These are phyloP conservation scores for Limulus polyphemus DNA, from an alignment of 2,888 invertebrate species.

Conservation along the genomic window DNA sequence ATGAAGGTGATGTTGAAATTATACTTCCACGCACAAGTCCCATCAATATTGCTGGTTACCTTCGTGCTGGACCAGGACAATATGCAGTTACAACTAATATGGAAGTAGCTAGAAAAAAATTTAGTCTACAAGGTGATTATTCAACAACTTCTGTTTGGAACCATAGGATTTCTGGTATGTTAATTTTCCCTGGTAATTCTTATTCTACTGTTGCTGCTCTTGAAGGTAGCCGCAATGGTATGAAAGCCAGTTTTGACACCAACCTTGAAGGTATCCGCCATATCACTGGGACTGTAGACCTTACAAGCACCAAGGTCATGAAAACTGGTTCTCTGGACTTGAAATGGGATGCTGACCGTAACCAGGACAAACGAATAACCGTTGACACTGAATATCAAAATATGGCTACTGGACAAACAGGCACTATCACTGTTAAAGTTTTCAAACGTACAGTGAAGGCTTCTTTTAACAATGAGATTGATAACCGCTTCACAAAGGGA, in stretches of 20 bases:
- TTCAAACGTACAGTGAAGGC: slow-evolving; percentile 9
- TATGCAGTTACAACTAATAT: slow-evolving; percentile 9
- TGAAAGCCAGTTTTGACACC: background rate
- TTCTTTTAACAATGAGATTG: slow-evolving; percentile 6
- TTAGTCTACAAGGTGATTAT: slow-evolving; percentile 8
- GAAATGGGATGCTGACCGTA: slow-evolving; percentile 19
- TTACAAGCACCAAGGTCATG: slow-evolving; percentile 1
- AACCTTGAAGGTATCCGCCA: background rate
- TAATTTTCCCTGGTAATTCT: slow-evolving; percentile 5
- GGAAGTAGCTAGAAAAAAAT: slow-evolving; percentile 9
- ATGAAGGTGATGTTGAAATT: slow-evolving; percentile 15
- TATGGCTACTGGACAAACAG: slow-evolving; percentile 11
- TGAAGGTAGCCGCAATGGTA: background rate
- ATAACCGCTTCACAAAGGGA: slow-evolving; percentile 10
- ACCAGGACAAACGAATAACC: slow-evolving; percentile 12
- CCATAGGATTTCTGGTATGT: slow-evolving; percentile 7
- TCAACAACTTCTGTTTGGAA: slow-evolving; percentile 6
- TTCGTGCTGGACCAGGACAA: slow-evolving; percentile 4
- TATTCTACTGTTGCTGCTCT: slow-evolving; percentile 9
- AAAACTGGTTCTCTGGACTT: slow-evolving; percentile 14
- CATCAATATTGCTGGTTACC: slow-evolving; percentile 5
- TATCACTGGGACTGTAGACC: background rate
- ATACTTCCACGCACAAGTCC: slow-evolving; percentile 7
- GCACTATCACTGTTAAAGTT: slow-evolving; percentile 10
- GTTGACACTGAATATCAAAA: slow-evolving; percentile 11